A percentile compares a stretch with the other conserved stretches of the same genome.
Evolutionary conservation across 2,113 vertebrate genomes (phyloP).

Genomic region (Cyphomyrus plagiostoma): DNA sequence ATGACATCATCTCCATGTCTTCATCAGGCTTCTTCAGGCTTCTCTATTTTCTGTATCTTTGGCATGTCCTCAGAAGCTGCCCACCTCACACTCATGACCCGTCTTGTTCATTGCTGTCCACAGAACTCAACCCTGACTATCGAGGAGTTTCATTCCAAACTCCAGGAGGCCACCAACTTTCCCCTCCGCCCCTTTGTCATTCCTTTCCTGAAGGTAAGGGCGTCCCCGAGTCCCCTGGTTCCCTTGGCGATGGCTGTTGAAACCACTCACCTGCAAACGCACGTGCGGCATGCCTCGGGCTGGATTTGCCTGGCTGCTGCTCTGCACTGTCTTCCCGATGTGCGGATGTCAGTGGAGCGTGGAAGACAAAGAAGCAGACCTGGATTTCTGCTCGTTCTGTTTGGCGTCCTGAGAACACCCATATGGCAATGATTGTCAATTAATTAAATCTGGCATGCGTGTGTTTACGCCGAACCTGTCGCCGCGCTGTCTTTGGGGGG

Average conservation of each 20-base stretch:
- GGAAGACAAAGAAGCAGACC: slow-evolving; percentile 11
- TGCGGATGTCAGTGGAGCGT: background rate
- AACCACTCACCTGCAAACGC: background rate
- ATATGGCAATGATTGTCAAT: slow-evolving; percentile 33
- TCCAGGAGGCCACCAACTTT: slow-evolving; percentile 79
- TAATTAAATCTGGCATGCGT: slow-evolving; percentile 21
- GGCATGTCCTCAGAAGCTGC: background rate
- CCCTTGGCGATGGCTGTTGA: background rate
- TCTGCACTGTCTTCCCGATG: background rate
- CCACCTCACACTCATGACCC: background rate
- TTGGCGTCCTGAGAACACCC: background rate
- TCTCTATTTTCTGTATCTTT: background rate
- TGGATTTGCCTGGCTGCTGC: background rate
- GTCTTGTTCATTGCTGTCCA: background rate
- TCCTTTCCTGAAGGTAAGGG: slow-evolving; percentile 72
- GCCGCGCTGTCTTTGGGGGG: slow-evolving; percentile 22
- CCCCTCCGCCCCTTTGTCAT: slow-evolving; percentile 73
- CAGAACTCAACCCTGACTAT: slow-evolving; percentile 78
- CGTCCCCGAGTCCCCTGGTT: background rate
- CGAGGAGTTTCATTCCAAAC: slow-evolving; percentile 72
- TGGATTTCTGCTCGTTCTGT: slow-evolving; percentile 24
- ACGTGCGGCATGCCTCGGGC: background rate
- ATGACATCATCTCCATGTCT: background rate
- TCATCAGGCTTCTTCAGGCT: background rate
- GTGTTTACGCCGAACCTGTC: slow-evolving; percentile 25